These are phyloP conservation scores for Aphidius gifuensis DNA, from an alignment of 1,140 invertebrate genomes.

Conservation along the genomic window DNA sequence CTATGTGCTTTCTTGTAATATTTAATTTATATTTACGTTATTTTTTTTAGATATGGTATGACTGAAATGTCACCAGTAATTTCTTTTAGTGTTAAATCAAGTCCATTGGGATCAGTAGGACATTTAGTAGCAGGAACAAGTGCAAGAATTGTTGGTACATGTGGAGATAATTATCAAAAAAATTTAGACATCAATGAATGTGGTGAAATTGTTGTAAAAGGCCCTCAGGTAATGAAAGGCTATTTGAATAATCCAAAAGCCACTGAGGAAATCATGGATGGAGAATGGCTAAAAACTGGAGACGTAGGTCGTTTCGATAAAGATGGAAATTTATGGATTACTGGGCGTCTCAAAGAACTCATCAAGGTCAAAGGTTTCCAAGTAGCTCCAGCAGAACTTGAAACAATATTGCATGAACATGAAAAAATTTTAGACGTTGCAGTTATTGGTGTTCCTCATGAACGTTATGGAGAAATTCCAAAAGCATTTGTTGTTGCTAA, in stretches of 20 bases:
- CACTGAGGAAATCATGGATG: conserved; percentile 56
- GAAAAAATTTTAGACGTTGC: conserved; percentile 70
- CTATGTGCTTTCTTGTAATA: background rate
- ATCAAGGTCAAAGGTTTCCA: conserved; percentile 61
- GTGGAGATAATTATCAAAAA: conserved; percentile 14
- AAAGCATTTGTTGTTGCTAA: conserved; percentile 63
- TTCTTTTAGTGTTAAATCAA: conserved; percentile 34
- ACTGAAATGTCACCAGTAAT: conserved; percentile 62
- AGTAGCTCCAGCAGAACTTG: conserved; percentile 43
- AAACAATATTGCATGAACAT: conserved; percentile 33
- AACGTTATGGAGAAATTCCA: conserved; percentile 69
- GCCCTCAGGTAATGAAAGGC: conserved; percentile 51
- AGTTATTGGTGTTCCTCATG: conserved; percentile 76
- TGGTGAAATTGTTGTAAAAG: conserved; percentile 34
- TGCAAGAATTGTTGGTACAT: conserved; percentile 4
- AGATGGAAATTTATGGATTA: conserved; percentile 50
- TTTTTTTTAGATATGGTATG: conserved; percentile 56
- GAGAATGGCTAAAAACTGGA: conserved; percentile 76
- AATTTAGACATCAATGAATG: conserved; percentile 30
- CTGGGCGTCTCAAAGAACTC: conserved; percentile 60
- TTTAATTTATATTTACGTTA: no score
- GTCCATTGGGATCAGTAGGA: conserved; percentile 37
- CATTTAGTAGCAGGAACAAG: conserved; percentile 65
- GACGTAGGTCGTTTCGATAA: conserved; percentile 64
- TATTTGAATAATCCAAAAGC: conserved; percentile 58